Base-by-base conservation (phyloP, 2,888 invertebrate species). In the Anoncus sp. region DNA sequence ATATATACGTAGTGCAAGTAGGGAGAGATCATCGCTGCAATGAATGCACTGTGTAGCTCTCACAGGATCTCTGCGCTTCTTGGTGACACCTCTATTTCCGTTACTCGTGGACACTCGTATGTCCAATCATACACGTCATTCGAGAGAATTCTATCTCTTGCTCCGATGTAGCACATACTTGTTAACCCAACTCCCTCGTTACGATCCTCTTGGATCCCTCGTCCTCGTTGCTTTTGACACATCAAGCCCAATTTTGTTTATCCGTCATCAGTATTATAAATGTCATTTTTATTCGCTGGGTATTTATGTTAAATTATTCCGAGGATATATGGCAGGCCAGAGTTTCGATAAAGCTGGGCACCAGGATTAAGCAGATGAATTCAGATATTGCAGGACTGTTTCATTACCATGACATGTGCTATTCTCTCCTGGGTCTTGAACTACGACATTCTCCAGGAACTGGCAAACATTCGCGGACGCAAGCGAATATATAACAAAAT, bases 81-180 rank as follows among this genome's bases (percentile, higher is more conserved):
- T n/a, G n/a, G 55, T 67, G 67, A 67, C 43, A 55, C 45, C 55
- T 67, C 67, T 47, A 67, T 57, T 55, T 67, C 55, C 55, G 55
- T 55, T 67, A 31, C 7, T 5, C 3, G 31, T 31, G n/a, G 55
- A 18, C 31, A 67, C 43, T 67, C 49, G 49, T 16, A 65, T 27
- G 63, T 22, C 67, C 31, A 55, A 67, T 67, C 67, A 67, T 67
- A 67, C 55, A 55, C 55, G 67, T 57, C 45, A 45, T 55, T 53
- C 40, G 38, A 43, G 27, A n/a, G n/a, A n/a, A n/a, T n/a, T n/a
- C n/a, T n/a, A n/a, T n/a, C n/a, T n/a, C n/a, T n/a, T n/a, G n/a
- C n/a, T n/a, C n/a, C n/a, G n/a, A n/a, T n/a, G n/a, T n/a, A n/a
- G n/a, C n/a, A n/a, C n/a, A n/a, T n/a, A n/a, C n/a, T n/a, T n/a